Evolutionary conservation across 2,113 vertebrate genomes (phyloP), one percentile per base, ranked within the genome.

Genomic region (Chionodraco myersi): DNA sequence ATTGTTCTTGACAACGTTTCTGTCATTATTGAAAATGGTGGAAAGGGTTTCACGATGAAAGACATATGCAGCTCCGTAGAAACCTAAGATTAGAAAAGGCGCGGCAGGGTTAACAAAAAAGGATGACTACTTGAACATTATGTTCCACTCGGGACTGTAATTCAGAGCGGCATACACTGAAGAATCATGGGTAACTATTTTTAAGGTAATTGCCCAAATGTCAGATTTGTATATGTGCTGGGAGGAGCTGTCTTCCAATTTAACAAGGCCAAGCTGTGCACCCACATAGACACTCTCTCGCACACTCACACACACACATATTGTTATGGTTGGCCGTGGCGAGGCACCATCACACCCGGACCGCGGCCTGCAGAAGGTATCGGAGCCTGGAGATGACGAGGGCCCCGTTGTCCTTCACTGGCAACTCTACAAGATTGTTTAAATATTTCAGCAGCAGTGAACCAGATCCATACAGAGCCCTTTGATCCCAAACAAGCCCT

Each of bases 401-500:
- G 51, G 47, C 5, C 18, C 56, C 67, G 81, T 88, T 91, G 79
- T 93, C 64, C 65, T 52, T 71, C 16, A 10, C 79, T 85, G 83
- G 83, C 85, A 70, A 52, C 74, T 52, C 75, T 88, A 88, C 84
- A 90, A 79, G 71, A 68, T 88, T 72, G 65, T 63, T 88, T 92
- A 56, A 93, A 92, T 94, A 91, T 88, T 94, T 94, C 70, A 94
- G 11, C 69, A 91, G 89, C 65, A 15, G 77, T 83, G 56, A 87
- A 77, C 67, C 82, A 90, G 74, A 84, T 73, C 72, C 70, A 86
- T 68, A 62, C 53, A 34, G 69, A 62, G 48, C 23, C 13, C 58
- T 78, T 70, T 56, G 16, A 64, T 70, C 41, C 84, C 72, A 73
- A 86, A 83, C 62, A 73, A 41, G 58, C 77, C 18, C 56, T 67